Conservation (phyloP, 2,113 vertebrate genomes). For the Laticauda colubrina region DNA sequence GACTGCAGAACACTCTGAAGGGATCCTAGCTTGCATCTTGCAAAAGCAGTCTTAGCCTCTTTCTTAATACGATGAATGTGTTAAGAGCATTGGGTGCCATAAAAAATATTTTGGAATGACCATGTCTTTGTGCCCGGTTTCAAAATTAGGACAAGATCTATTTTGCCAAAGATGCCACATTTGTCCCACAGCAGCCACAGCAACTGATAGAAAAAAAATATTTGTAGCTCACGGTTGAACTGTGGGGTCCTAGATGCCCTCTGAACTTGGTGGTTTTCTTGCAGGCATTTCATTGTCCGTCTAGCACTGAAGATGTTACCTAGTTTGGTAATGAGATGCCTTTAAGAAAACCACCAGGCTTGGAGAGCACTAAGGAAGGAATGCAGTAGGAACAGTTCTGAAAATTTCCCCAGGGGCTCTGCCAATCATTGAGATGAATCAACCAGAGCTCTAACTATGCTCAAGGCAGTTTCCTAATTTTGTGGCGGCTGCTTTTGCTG, state of each 20-base stretch:
- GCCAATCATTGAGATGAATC: background rate
- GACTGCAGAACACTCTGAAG: background rate
- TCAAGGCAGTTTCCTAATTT: background rate
- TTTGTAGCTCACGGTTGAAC: background rate
- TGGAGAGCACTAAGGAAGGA: background rate
- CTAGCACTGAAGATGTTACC: background rate
- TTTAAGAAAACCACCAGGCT: background rate
- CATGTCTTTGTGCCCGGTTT: fast-evolving
- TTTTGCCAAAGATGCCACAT: background rate
- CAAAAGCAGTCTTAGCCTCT: background rate
- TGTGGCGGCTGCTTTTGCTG: background rate
- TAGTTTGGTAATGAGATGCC: background rate
- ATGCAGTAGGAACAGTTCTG: background rate
- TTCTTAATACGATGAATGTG: background rate
- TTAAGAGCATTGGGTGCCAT: background rate
- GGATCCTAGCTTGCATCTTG: background rate
- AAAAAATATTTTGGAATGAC: background rate
- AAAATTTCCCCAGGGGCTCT: background rate
- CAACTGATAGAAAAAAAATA: background rate
- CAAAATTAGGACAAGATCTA: background rate
- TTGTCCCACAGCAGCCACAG: background rate
- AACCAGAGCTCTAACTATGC: background rate
- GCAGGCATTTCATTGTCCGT: background rate
- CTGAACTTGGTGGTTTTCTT: background rate
- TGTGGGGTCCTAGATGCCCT: background rate